These are phyloP conservation scores for Colossoma macropomum DNA, from an alignment of 2,113 vertebrate genomes.

Conservation along the genomic window DNA sequence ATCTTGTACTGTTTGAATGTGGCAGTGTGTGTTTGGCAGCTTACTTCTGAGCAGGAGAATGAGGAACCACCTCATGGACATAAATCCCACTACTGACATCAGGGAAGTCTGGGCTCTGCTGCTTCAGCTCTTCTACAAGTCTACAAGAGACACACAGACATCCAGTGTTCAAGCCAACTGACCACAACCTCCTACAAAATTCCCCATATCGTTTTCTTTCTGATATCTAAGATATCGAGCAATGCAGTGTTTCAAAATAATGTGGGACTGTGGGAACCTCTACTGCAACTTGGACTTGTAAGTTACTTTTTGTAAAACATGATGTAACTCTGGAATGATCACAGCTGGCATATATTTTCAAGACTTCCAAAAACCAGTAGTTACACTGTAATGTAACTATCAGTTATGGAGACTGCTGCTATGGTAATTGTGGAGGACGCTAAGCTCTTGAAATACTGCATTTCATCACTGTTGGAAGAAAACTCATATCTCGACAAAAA, in stretches of 20 bases:
- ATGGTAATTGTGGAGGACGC: no score
- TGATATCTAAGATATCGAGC: neutral
- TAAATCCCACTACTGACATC: constrained; percentile 88
- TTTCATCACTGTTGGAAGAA: no score
- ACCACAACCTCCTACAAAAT: neutral
- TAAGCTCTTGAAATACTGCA: no score
- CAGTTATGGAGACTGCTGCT: no score
- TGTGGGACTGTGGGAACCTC: no score
- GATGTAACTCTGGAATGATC: no score
- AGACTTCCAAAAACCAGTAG: no score
- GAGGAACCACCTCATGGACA: constrained; percentile 87
- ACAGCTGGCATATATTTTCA: no score
- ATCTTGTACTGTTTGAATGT: neutral
- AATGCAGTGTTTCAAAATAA: neutral
- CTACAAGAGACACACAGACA: constrained; percentile 66
- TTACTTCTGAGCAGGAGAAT: constrained; percentile 92
- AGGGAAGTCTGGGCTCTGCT: constrained; percentile 87
- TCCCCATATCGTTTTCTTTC: neutral
- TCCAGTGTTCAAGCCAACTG: neutral
- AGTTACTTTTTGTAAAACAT: no score
- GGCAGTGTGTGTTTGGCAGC: constrained; percentile 44
- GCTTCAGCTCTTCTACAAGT: constrained; percentile 86
- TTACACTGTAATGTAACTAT: no score
- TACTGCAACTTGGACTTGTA: no score
- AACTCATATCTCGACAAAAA: no score